Evolutionary conservation across 2,113 vertebrate species (phyloP), one percentile per base, ranked within the genome.

Genomic region (Trichomycterus rosablanca): DNA sequence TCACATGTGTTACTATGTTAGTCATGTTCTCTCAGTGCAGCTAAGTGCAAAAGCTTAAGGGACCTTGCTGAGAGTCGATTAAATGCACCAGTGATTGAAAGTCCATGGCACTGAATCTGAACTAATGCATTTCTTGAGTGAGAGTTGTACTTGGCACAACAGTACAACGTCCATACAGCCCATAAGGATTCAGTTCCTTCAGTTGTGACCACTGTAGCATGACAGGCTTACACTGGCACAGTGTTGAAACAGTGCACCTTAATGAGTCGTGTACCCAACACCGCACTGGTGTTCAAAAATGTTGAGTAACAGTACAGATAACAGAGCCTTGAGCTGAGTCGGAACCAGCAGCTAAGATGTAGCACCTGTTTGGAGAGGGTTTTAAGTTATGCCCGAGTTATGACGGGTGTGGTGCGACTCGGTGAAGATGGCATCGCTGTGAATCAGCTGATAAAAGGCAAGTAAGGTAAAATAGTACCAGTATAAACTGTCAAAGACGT

Each of bases 331-430:
- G 28, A 50, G 14, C n/a, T 9, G 14, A 22, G 7, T 49, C 42
- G 32, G 30, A 16, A 52, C 52, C 35, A 49, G 10, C 49, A 43
- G 55, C 42, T 55, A 20, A 7, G 16, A 34, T 49, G 53, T 63
- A 72, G 65, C 70, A 72, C 70, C 65, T 59, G 32, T 42, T 40
- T 2, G 2, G 49, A 14, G 3, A 44, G 42, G 26, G 3, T 30
- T 30, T 7, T 30, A 30, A 30, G 48, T 40, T 67, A 14, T n/a
- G n/a, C n/a, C 5, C 4, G n/a, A n/a, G 37, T 40, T n/a, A n/a
- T n/a, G 15, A n/a, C 2, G 35, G 35, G 3, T 39, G 12, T 1
- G 14, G 12, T n/a, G 12, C 14, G n/a, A 2, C 12, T 40, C 11
- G 12, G 37, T 5, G 37, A 15, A 3, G 37, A 2, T n/a, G 12